phyloP scores from a whole-genome alignment of 2,797 vertebrate species.

The Gambusia yucatana region DNA sequence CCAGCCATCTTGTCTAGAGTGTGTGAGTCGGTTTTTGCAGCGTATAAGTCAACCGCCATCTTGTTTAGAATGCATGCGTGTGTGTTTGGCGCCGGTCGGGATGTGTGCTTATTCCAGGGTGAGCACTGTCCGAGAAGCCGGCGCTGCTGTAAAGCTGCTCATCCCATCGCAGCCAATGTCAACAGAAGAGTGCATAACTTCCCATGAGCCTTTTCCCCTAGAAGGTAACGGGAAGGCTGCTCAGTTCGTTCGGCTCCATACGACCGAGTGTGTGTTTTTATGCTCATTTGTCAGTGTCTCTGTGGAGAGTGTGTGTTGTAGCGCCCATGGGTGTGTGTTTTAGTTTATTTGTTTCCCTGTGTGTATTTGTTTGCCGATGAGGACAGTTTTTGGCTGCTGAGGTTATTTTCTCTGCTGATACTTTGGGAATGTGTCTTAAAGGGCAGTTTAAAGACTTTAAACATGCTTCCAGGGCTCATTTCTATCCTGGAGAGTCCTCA shows the following conservation, averaged over 20 bases:
- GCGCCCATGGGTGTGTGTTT: constrained; percentile 33
- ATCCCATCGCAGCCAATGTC: constrained; percentile 63
- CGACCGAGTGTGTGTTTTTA: constrained; percentile 34
- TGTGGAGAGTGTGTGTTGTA: constrained; percentile 31
- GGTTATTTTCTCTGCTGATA: not conserved
- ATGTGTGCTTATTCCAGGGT: constrained; percentile 29
- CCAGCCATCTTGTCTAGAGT: constrained; percentile 33
- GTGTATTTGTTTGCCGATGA: constrained; percentile 22
- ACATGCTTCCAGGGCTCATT: not conserved
- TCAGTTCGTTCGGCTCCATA: constrained; percentile 27
- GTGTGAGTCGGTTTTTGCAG: constrained; percentile 23
- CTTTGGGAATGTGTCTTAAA: not conserved
- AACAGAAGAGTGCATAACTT: constrained; percentile 72
- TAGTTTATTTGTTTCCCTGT: constrained; percentile 22
- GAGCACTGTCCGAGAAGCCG: constrained; percentile 25
- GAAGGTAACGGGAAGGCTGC: constrained; percentile 66
- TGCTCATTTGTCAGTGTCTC: constrained; percentile 31
- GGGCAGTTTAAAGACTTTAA: not conserved
- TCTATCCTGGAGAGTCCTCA: not conserved
- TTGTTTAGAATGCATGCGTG: constrained; percentile 42
- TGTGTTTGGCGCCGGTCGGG: constrained; percentile 14
- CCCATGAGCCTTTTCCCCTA: constrained; percentile 75
- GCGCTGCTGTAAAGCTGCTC: constrained; percentile 56
- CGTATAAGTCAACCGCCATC: constrained; percentile 55
- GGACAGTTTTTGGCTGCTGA: constrained; percentile 3